Conservation (phyloP, 2,797 vertebrate species). For the Malurus splendens region DNA sequence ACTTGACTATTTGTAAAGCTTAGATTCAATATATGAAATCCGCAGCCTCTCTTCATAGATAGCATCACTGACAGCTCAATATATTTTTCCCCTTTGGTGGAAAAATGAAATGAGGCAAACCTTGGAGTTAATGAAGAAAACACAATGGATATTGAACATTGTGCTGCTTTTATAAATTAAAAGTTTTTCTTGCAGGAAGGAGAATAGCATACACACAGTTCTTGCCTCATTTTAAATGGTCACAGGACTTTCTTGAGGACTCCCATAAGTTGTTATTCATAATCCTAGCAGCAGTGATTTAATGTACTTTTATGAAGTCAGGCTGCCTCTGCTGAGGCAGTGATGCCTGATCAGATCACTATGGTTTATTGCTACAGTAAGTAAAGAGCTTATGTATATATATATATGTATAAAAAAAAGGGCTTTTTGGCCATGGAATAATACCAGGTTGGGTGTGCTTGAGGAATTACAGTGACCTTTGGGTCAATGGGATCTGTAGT, state of each 20-base stretch:
- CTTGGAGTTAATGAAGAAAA: conserved; percentile 61
- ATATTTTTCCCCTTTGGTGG: conserved; percentile 26
- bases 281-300: not conserved
- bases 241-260: conserved; percentile 10
- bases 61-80: conserved; percentile 46
- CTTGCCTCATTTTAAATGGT: not conserved
- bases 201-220: not conserved
- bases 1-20: conserved; percentile 63
- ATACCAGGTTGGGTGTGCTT: not conserved
- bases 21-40: conserved; percentile 63
- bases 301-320: conserved; percentile 18
- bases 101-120: conserved; percentile 51
- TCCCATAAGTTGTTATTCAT: conserved; percentile 22
- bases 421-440: not conserved
- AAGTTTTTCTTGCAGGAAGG: conserved; percentile 1
- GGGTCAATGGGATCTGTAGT: not conserved
- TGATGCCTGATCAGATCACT: not conserved
- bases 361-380: not conserved
- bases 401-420: not conserved
- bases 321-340: not conserved
- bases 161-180: conserved; percentile 16
- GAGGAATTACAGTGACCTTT: not conserved
- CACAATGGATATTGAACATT: conserved; percentile 39
- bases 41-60: conserved; percentile 12
- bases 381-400: not conserved